Evolutionary conservation across 2,888 invertebrate species (phyloP), one percentile per base, ranked within the genome.

Genomic region (Halocaridina rubra): DNA sequence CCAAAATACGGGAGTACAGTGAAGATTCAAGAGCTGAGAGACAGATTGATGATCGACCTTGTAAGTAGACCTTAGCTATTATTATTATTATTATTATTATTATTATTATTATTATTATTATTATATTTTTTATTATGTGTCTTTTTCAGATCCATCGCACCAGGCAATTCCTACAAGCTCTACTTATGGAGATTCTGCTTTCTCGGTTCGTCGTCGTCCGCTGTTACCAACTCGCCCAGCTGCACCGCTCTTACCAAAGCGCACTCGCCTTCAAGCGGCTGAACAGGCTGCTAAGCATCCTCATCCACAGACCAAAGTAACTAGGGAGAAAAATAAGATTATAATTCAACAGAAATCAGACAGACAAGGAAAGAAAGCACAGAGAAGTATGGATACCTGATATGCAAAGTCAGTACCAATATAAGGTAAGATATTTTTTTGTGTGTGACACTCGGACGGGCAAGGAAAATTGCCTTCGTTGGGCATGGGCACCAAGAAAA

Each of bases 261-360:
- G 84, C 3, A 84, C 84, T 0, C 74, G 79, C 16, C 32, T 84
- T 16, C 84, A 84, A 32, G 84, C 84, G 3, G 84, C 84, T 3
- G 81, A 74, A 30, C 81, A 81, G 46, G 81, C 75, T 3, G 75
- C 75, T 1, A 81, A 81, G 29, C 67, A 75, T 22, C 81, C 81
- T 16, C 27, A 29, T 3, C 74, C 81, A 2, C 84, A 79, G 19
- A 95, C 96, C 0, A 96, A 95, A 91, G 96, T 96, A 39, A 96
- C 96, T 0, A 93, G 95, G 87, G 94, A 95, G 90, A 95, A 94
- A 90, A 96, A 96, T 90, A 96, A 96, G 90, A 93, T 96, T 16
- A 95, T 96, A 86, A 95, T 96, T 89, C 93, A 94, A 86, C 86
- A 86, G 27, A 86, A 86, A 27, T 84, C 84, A 13, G 64, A 78